A percentile compares a stretch with the other conserved stretches of the same genome.
phyloP scores from a whole-genome alignment of 2,888 invertebrate species.

The Matsumyia berberina region DNA sequence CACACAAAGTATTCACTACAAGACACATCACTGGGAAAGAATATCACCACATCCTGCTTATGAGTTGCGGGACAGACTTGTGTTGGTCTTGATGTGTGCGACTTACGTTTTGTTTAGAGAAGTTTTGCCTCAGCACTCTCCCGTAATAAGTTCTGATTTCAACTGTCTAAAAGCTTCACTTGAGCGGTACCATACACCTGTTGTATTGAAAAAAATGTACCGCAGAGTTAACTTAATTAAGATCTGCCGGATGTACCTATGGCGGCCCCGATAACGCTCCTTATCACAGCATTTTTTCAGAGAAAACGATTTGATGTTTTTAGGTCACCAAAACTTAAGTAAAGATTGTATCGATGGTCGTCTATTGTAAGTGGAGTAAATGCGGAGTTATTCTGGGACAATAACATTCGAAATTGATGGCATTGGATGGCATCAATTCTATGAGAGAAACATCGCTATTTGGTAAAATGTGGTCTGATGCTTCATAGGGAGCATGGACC shows the following conservation, averaged over 20 bases:
- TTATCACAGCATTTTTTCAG: constrained; percentile 28
- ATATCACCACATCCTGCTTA: constrained; percentile 78
- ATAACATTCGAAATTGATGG: background rate
- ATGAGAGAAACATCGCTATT: too few relatives aligned
- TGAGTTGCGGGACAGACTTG: constrained; percentile 79
- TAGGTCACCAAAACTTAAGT: constrained; percentile 41
- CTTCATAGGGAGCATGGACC: too few relatives aligned
- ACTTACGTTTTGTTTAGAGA: constrained; percentile 72
- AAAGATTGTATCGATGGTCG: constrained; percentile 9
- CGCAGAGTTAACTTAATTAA: constrained; percentile 45
- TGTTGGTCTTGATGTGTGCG: constrained; percentile 76
- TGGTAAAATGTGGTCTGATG: too few relatives aligned
- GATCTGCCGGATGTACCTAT: constrained; percentile 17
- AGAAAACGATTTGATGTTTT: constrained; percentile 17
- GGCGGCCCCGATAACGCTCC: constrained; percentile 16
- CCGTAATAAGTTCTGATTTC: constrained; percentile 18
- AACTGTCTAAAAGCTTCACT: constrained; percentile 29
- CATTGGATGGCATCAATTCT: too few relatives aligned
- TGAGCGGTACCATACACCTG: background rate
- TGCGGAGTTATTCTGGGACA: background rate
- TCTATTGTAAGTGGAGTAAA: constrained; percentile 18
- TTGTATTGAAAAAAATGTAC: background rate
- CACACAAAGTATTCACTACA: constrained; percentile 82
- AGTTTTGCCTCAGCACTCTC: constrained; percentile 9
- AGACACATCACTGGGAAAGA: constrained; percentile 79